Base-by-base conservation (phyloP, 1,140 invertebrate species). In the Holcopasites calliopsidis region DNA sequence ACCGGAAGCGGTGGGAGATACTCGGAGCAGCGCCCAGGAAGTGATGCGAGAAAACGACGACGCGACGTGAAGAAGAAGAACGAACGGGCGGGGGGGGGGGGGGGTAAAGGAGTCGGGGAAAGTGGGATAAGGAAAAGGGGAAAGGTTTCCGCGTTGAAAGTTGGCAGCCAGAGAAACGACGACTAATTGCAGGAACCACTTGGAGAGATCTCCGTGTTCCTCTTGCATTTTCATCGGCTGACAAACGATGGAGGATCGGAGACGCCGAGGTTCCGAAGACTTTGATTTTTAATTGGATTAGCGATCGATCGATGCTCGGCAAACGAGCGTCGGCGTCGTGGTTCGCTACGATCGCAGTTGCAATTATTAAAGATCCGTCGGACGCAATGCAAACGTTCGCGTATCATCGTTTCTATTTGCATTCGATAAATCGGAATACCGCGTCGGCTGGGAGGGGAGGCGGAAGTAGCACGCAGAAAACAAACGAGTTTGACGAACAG, bases 201-300 rank as follows among this genome's bases (percentile, higher is more conserved):
- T 21, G 21, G 23, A 54, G 65, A 64, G n/a, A 69, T 49, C 28
- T 50, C 26, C n/a, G n/a, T n/a, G 61, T 31, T 13, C 44, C 65
- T 70, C 66, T 79, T 54, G 28, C 52, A 26, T 55, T 65, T 76
- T 54, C 77, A 64, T 79, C 28, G n/a, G 11, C 21, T 42, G 69
- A 40, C 18, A 47, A 26, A 1, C 8, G 2, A 21, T 18, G 13
- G 21, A 31, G 40, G 23, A 31, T 6, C 11, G 11, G 40, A 54
- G 21, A 28, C 44, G 38, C 55, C 33, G 13, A 61, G 58, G n/a
- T 42, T 21, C 18, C 33, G 0, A 18, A 13, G 31, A 42, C n/a
- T 31, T 11, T 23, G 33, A 70, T 54, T 79, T 79, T 77, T 77
- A 79, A 79, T 79, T 71, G 58, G 49, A 79, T 77, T 77, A 70